phyloP scores from a whole-genome alignment of 2,113 vertebrate species.

The Perca schrenkii region DNA sequence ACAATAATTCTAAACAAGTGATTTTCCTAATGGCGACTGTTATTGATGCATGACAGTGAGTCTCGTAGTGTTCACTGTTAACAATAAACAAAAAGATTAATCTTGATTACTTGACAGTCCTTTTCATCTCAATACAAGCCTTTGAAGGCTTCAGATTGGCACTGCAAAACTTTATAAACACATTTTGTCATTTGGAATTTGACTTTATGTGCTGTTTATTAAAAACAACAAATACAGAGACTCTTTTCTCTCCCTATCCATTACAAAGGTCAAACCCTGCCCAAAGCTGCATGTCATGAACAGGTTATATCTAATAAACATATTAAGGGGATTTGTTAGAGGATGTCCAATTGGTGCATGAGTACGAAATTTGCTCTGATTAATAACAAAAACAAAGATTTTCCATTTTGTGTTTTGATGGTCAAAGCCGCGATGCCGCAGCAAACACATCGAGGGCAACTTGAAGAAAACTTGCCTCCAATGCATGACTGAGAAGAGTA shows the following conservation, averaged over 20 bases:
- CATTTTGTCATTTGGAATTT: slow-evolving; percentile 11
- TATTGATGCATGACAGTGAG: slow-evolving; percentile 30
- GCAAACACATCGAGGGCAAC: neutral
- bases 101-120: slow-evolving; percentile 44
- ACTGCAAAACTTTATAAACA: neutral
- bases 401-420: slow-evolving; percentile 10
- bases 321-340: slow-evolving; percentile 2
- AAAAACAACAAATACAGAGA: slow-evolving; percentile 18
- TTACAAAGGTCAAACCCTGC: slow-evolving; percentile 22
- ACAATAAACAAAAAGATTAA: slow-evolving; percentile 48
- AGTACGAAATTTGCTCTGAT: slow-evolving; percentile 3
- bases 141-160: slow-evolving; percentile 34
- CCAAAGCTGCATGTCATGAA: neutral
- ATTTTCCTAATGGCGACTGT: slow-evolving; percentile 39
- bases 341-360: neutral
- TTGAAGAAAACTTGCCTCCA: slow-evolving; percentile 21
- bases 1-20: slow-evolving; percentile 54
- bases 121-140: slow-evolving; percentile 34
- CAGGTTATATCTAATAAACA: slow-evolving; percentile 10
- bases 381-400: slow-evolving; percentile 15
- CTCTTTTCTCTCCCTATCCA: slow-evolving; percentile 19
- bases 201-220: slow-evolving; percentile 21
- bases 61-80: slow-evolving; percentile 18
- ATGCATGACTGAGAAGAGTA: neutral
- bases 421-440: neutral